phyloP scores from a whole-genome alignment of 2,888 invertebrate species.

The Drosophila eohydei region DNA sequence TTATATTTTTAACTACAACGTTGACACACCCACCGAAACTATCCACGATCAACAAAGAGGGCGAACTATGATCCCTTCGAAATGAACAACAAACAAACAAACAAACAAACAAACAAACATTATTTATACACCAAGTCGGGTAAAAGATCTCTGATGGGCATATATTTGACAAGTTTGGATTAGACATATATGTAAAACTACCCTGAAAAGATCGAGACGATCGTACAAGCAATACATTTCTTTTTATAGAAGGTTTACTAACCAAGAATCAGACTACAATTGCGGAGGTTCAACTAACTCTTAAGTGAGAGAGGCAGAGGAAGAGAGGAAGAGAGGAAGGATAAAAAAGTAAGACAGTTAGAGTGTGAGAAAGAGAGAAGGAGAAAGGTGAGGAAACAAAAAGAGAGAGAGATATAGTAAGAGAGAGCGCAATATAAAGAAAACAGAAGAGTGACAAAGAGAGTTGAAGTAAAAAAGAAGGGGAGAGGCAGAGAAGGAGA shows the following conservation, averaged over 20 bases:
- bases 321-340: neutral
- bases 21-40: constrained; percentile 34
- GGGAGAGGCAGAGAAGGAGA: too few relatives aligned
- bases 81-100: neutral
- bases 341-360: too few relatives aligned
- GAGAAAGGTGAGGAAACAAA: neutral
- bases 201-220: neutral
- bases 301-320: neutral
- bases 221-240: constrained; percentile 11
- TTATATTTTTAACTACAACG: constrained; percentile 5
- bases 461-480: too few relatives aligned
- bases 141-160: neutral
- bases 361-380: neutral
- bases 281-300: too few relatives aligned
- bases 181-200: neutral
- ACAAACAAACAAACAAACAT: neutral
- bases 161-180: neutral
- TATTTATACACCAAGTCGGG: neutral
- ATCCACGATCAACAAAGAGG: neutral
- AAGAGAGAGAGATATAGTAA: neutral
- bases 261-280: neutral
- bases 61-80: neutral
- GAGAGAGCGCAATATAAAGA: neutral
- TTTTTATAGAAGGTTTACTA: neutral
- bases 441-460: neutral